Evolutionary conservation across 2,888 invertebrate genomes (phyloP).

Genomic region (Arge pagana): DNA sequence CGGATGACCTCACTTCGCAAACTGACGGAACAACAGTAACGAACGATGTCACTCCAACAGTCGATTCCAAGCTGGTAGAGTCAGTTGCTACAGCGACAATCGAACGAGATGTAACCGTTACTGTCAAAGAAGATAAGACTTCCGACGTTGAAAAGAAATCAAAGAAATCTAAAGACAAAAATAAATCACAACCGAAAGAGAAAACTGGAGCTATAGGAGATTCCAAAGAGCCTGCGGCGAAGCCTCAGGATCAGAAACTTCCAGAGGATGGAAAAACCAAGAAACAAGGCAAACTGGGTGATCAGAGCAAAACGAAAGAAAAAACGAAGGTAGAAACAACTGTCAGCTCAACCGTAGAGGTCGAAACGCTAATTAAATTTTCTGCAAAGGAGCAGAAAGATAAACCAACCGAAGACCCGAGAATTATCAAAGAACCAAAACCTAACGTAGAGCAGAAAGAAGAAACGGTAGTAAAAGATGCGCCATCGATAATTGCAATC

Average conservation of each 20-base stretch:
- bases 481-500: neutral
- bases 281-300: conserved; percentile 2
- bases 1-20: neutral
- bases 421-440: neutral
- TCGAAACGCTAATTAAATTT: too few relatives aligned
- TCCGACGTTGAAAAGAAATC: conserved; percentile 5
- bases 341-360: neutral
- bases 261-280: conserved; percentile 10
- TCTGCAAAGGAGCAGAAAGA: neutral
- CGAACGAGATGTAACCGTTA: neutral
- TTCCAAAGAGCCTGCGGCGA: neutral
- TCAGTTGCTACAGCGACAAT: neutral
- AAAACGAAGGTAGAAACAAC: neutral
- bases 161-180: conserved; percentile 2
- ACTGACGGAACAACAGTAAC: neutral
- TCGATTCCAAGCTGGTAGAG: conserved; percentile 5
- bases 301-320: neutral
- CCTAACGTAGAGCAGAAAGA: neutral
- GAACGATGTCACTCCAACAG: neutral
- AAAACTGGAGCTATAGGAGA: neutral
- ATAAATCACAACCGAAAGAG: neutral
- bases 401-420: neutral
- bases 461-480: conserved; percentile 2
- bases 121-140: neutral
- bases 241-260: neutral